Percentiles rank a stretch among this genome's conserved stretches.
Evolutionary conservation across 2,888 invertebrate species (phyloP).

Genomic region (Copidosoma aretas): DNA sequence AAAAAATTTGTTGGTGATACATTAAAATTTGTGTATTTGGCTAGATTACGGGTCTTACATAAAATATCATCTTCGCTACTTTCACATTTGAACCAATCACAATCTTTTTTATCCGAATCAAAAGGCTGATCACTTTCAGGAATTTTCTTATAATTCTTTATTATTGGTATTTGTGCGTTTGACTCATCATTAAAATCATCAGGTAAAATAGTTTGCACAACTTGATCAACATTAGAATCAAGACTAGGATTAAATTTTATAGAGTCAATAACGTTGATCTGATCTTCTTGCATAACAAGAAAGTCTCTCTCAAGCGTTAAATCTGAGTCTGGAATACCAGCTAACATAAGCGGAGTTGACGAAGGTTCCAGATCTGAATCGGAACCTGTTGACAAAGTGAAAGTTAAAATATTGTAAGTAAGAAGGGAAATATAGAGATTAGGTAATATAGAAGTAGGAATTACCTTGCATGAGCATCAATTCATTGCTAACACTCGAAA

Average conservation of each 20-base stretch:
- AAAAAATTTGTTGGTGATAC: not conserved
- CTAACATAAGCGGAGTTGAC: constrained; percentile 55
- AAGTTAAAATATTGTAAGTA: not conserved
- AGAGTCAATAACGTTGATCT: constrained; percentile 56
- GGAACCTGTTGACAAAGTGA: constrained; percentile 46
- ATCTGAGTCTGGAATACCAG: constrained; percentile 56
- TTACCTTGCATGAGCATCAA: constrained; percentile 60
- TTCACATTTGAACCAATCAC: constrained; percentile 52
- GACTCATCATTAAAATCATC: constrained; percentile 36
- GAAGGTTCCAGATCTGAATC: constrained; percentile 55
- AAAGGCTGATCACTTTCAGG: constrained; percentile 15
- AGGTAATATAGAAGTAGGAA: not conserved
- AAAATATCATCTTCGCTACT: constrained; percentile 54
- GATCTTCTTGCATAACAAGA: constrained; percentile 60
- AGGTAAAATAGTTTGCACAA: constrained; percentile 36
- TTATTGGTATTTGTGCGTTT: constrained; percentile 37
- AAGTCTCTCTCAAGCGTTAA: constrained; percentile 58
- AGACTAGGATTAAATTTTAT: constrained; percentile 53
- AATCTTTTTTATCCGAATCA: constrained; percentile 42
- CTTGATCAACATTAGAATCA: constrained; percentile 45
- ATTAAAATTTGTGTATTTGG: not conserved
- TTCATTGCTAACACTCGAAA: constrained; percentile 54
- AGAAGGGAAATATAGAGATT: constrained; percentile 6
- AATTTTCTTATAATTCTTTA: constrained; percentile 33
- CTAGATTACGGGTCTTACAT: constrained; percentile 44